A percentile compares a stretch with the other conserved stretches of the same genome.
Evolutionary conservation across 2,797 vertebrate species (phyloP).

Genomic region (Hephaestus fuliginosus): DNA sequence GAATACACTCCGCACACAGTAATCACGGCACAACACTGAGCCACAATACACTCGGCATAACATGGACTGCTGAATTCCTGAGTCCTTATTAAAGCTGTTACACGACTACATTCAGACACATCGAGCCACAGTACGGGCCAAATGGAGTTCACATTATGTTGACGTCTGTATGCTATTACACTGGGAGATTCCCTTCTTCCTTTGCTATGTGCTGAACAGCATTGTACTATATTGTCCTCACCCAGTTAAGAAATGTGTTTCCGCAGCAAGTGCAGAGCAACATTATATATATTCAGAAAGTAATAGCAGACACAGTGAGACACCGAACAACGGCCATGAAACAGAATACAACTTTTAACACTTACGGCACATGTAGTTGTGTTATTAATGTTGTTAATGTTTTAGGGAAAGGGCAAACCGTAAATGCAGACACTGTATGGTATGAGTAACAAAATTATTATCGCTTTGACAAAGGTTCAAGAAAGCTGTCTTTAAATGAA

Average conservation of each 20-base stretch:
- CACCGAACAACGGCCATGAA: not conserved
- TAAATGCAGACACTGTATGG: not conserved
- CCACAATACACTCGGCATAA: not conserved
- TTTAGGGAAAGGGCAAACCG: not conserved
- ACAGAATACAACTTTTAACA: not conserved
- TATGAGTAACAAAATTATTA: not conserved
- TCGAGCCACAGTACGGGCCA: not conserved
- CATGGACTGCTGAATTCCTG: not conserved
- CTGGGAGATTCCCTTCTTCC: not conserved
- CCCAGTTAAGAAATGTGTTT: slow-evolving; percentile 1
- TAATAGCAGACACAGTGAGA: not conserved
- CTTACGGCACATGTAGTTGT: too few species aligned
- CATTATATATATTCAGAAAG: not conserved
- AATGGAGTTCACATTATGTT: not conserved
- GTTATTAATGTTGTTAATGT: not conserved
- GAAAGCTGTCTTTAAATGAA: not conserved
- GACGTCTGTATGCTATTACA: not conserved
- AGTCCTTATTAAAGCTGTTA: slow-evolving; percentile 22
- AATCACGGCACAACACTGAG: not conserved
- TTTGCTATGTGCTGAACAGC: not conserved
- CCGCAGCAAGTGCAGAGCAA: not conserved
- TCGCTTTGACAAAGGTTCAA: too few species aligned
- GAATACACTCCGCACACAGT: slow-evolving; percentile 5
- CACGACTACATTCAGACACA: slow-evolving; percentile 10
- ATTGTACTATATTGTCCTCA: not conserved